These are phyloP conservation scores for Sebastes schlegelii DNA, from an alignment of 2,113 vertebrate species.

Conservation along the genomic window DNA sequence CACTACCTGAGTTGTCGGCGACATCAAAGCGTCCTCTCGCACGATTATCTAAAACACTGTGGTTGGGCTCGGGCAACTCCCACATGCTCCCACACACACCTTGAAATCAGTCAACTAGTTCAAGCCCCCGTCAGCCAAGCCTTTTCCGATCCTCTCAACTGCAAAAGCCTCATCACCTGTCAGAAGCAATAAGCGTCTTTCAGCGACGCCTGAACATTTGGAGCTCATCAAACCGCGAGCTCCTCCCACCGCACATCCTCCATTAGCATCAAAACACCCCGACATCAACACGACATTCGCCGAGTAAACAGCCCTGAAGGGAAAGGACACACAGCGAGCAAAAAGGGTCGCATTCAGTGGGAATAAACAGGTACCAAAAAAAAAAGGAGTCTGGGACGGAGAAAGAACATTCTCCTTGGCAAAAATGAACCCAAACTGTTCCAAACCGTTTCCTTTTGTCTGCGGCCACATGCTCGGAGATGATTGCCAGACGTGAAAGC, in stretches of 20 bases:
- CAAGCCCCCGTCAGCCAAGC: conserved; percentile 34
- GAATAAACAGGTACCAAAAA: conserved; percentile 68
- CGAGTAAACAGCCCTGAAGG: conserved; percentile 57
- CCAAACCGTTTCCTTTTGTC: conserved; percentile 67
- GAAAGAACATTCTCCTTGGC: conserved; percentile 50
- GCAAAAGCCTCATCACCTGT: conserved; percentile 70
- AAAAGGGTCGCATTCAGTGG: conserved; percentile 31
- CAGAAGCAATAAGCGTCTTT: conserved; percentile 64
- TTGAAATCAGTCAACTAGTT: conserved; percentile 60
- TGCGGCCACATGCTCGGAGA: conserved; percentile 73
- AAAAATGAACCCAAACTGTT: conserved; percentile 65
- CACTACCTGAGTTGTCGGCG: conserved; percentile 40
- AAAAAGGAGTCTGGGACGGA: conserved; percentile 16
- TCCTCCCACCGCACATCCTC: conserved; percentile 48
- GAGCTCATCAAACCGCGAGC: conserved; percentile 57
- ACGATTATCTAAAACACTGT: conserved; percentile 60
- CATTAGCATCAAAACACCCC: conserved; percentile 63
- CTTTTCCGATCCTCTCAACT: conserved; percentile 26
- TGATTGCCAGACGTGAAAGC: conserved; percentile 76
- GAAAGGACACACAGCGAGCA: conserved; percentile 22
- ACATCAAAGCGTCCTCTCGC: conserved; percentile 52
- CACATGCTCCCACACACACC: conserved; percentile 66
- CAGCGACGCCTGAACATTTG: conserved; percentile 59
- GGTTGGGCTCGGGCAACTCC: conserved; percentile 50
- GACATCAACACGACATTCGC: conserved; percentile 51